These are phyloP conservation scores for Manduca sexta DNA, from an alignment of 1,140 invertebrate genomes.

Conservation along the genomic window DNA sequence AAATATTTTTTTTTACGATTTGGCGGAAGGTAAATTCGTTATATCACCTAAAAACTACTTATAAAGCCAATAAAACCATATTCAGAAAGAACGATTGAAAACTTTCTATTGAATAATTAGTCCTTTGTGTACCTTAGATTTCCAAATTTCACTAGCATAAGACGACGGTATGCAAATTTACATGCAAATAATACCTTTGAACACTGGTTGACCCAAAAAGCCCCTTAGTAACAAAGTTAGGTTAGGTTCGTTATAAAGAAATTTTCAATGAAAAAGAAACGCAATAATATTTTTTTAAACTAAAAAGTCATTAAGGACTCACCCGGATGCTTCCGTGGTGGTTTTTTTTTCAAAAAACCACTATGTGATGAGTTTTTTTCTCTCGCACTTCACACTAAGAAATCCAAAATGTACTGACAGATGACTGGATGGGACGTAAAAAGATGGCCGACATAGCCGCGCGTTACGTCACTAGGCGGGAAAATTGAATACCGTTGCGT, in stretches of 20 bases:
- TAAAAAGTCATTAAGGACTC: constrained; percentile 27
- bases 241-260: constrained; percentile 32
- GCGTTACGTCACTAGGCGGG: constrained; percentile 65
- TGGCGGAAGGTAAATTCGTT: too few relatives aligned
- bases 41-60: too few relatives aligned
- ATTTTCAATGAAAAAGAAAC: constrained; percentile 19
- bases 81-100: too few relatives aligned
- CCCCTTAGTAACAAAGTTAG: constrained; percentile 24
- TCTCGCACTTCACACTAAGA: constrained; percentile 36
- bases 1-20: too few relatives aligned
- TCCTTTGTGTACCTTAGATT: too few relatives aligned
- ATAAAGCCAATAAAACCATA: too few relatives aligned
- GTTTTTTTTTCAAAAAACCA: constrained; percentile 38
- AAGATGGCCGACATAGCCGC: constrained; percentile 40
- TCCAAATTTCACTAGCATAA: too few relatives aligned
- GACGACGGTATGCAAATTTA: constrained; percentile 32
- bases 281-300: constrained; percentile 8
- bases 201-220: constrained; percentile 64
- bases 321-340: constrained; percentile 64
- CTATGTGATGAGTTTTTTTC: constrained; percentile 40
- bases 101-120: too few relatives aligned
- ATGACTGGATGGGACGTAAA: constrained; percentile 51
- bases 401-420: constrained; percentile 37
- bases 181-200: constrained; percentile 16
- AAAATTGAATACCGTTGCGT: constrained; percentile 50